Base-by-base conservation (phyloP, 2,888 invertebrate species). In the Lepidochrysops patricia region DNA sequence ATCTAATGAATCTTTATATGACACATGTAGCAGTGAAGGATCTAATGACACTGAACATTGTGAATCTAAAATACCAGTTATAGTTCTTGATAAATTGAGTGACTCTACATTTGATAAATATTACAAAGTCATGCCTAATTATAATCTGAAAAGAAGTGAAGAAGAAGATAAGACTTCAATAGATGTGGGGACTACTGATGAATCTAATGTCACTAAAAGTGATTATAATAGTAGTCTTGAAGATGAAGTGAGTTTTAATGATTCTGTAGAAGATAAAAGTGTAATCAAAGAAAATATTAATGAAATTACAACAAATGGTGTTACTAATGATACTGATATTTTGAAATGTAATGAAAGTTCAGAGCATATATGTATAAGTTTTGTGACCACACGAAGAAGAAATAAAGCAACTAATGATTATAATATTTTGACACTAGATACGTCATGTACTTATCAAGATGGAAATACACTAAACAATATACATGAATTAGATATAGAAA, bases 381-480 rank as follows among this genome's bases (percentile, higher is more conserved):
- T 84, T 76, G 84, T 89, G 2, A 88, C 84, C 57, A 87, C 81
- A 34, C 80, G 88, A 73, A 77, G 77, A 70, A 73, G 77, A 62
- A 80, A 81, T 72, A 74, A 77, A 65, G 48, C 72, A 1, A 69
- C 70, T 37, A 79, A 78, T 66, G 71, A 80, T 64, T 79, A 82
- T 3, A 67, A 75, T 6, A 68, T 81, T 63, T 73, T 77, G 57
- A 67, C 73, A 35, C 74, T 78, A 62, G 71, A 81, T 70, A 70
- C 76, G 63, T 80, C 79, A 32, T 68, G 64, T 64, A 66, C 49
- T 54, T 79, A 75, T 69, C 49, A 49, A 19, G 74, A 72, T 58
- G 78, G 43, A 23, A 75, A 72, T 57, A 79, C 73, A 66, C 66
- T 65, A 64, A 75, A 79, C 63, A 72, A 71, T 72, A 72, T 84